phyloP scores from a whole-genome alignment of 2,797 vertebrate genomes.

The Cynodonichthys magdalenae region DNA sequence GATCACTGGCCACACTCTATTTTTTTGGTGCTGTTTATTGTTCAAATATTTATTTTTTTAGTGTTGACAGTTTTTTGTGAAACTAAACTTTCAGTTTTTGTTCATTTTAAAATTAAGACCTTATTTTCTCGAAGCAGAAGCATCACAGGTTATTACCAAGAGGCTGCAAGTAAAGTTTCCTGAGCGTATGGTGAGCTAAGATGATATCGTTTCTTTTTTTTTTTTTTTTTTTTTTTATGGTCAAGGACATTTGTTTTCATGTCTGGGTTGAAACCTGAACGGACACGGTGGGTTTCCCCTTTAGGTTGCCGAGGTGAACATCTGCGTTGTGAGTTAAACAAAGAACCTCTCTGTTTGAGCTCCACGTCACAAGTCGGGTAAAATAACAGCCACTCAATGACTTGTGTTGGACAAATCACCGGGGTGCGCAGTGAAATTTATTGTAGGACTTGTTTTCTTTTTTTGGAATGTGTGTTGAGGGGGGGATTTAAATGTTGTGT shows the following conservation, averaged over 20 bases:
- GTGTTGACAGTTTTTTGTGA: not conserved
- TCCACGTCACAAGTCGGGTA: constrained; percentile 63
- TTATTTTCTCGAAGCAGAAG: not conserved
- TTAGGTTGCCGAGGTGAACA: constrained; percentile 48
- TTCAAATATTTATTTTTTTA: constrained; percentile 4
- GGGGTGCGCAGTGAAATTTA: constrained; percentile 33
- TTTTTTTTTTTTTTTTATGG: constrained; percentile 60
- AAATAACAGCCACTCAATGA: constrained; percentile 63
- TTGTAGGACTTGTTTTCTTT: constrained; percentile 45
- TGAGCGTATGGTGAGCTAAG: constrained; percentile 38
- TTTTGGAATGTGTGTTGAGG: constrained; percentile 27
- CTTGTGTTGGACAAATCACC: constrained; percentile 37
- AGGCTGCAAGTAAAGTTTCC: constrained; percentile 40
- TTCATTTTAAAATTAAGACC: not conserved
- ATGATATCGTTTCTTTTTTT: constrained; percentile 40
- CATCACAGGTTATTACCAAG: not conserved
- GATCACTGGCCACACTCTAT: constrained; percentile 26
- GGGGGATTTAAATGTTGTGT: constrained; percentile 22
- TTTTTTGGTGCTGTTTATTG: constrained; percentile 15
- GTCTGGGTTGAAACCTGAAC: constrained; percentile 64
- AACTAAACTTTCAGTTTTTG: not conserved
- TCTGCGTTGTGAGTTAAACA: constrained; percentile 57
- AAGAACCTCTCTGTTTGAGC: constrained; percentile 73
- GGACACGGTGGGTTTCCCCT: constrained; percentile 38
- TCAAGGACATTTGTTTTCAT: constrained; percentile 65